Evolutionary conservation across 2,113 vertebrate species (phyloP).

Genomic region (Odobenus rosmarus): DNA sequence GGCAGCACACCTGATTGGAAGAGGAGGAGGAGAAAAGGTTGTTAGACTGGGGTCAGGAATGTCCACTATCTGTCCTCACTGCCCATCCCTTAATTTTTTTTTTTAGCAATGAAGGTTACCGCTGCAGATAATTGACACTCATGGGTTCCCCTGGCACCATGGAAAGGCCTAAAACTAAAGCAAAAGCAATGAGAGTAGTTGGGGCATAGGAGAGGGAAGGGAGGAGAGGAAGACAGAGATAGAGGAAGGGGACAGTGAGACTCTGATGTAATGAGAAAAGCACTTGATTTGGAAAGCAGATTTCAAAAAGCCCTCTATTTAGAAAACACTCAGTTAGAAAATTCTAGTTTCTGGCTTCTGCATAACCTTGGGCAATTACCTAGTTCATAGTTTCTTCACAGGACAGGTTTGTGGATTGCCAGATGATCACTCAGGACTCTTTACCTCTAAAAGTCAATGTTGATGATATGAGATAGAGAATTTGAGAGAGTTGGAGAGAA

Average conservation of each 20-base stretch:
- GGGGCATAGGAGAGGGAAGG: background rate
- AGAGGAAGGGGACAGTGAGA: background rate
- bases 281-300: background rate
- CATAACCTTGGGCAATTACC: background rate
- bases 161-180: background rate
- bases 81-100: background rate
- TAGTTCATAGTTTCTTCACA: background rate
- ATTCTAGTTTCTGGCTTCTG: background rate
- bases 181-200: background rate
- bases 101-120: background rate
- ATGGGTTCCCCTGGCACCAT: background rate
- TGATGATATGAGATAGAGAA: constrained; percentile 3
- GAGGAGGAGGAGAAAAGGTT: background rate
- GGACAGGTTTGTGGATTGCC: background rate
- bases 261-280: background rate
- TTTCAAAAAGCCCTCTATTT: background rate
- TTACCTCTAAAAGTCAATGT: background rate
- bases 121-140: background rate
- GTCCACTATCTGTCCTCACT: fast-evolving
- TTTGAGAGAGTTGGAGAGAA: background rate
- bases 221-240: background rate
- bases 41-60: background rate
- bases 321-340: background rate
- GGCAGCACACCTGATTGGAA: background rate
- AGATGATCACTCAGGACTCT: background rate